Evolutionary conservation across 64 coral and sea anemone species (phyloP).

Genomic region (Pachyseris speciosa): DNA sequence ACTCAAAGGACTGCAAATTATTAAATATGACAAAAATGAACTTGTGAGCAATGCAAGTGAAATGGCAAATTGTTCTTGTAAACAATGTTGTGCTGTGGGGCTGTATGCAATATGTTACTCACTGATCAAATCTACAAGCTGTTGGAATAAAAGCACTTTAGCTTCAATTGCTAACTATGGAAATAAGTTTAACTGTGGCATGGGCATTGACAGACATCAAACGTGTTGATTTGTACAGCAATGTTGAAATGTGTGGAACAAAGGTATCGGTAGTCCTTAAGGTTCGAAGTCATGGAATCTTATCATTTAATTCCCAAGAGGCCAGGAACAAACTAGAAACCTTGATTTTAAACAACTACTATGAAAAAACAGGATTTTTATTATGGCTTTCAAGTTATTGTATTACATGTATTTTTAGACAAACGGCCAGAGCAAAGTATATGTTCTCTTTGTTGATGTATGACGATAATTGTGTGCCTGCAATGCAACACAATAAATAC

Average conservation of each 20-base stretch:
- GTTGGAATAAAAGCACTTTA: conserved; percentile 54
- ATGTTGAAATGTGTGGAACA: conserved; percentile 20
- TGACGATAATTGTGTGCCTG: no score
- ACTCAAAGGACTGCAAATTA: conserved; percentile 63
- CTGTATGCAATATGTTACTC: conserved; percentile 64
- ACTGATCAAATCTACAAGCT: conserved; percentile 48
- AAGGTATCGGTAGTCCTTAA: no score
- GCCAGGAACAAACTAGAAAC: no score
- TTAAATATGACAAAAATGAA: not conserved
- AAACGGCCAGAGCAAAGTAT: no score
- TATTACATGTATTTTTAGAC: no score
- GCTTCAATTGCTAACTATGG: conserved; percentile 32
- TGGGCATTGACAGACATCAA: not conserved
- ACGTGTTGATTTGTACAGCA: not conserved
- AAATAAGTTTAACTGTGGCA: conserved; percentile 21
- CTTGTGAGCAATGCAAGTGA: conserved; percentile 16
- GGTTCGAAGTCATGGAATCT: no score
- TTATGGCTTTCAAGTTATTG: no score
- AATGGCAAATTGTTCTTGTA: no score
- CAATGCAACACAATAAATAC: conserved; percentile 41
- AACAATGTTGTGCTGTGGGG: conserved; percentile 28
- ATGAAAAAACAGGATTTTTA: no score
- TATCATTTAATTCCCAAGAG: no score
- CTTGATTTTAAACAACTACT: no score
- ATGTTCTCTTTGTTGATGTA: no score